Conservation (phyloP, 2,797 vertebrate species). For the Lagocephalus sceleratus region DNA sequence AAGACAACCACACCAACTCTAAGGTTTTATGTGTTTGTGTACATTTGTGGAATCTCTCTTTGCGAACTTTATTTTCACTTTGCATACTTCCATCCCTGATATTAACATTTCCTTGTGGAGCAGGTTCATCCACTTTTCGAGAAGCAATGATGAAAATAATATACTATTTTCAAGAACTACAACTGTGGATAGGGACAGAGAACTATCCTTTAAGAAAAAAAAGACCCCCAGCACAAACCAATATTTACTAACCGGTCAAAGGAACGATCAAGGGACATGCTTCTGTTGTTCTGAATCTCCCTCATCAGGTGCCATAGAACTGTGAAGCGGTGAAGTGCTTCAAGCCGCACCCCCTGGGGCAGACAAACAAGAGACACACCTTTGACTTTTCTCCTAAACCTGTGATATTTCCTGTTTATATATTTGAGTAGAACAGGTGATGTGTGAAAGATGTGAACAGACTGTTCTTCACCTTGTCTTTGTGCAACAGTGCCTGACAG, state of each 20-base stretch:
- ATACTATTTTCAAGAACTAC: background rate
- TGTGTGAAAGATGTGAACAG: background rate
- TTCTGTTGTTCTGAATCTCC: conserved; percentile 88
- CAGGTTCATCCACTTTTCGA: conserved; percentile 5
- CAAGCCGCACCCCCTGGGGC: conserved; percentile 77
- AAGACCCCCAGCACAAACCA: too few relatives aligned
- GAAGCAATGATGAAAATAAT: background rate
- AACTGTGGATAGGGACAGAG: background rate
- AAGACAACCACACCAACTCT: too few relatives aligned
- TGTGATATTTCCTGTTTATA: background rate
- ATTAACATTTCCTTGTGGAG: background rate
- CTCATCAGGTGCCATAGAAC: conserved; percentile 97
- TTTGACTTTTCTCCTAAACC: conserved; percentile 9
- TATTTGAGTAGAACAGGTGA: background rate
- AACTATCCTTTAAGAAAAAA: too few relatives aligned
- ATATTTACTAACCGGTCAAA: conserved; percentile 87
- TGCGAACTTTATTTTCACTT: background rate
- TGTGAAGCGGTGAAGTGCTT: conserved; percentile 92
- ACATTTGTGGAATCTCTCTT: background rate
- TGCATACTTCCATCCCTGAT: background rate
- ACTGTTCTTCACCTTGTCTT: conserved; percentile 81
- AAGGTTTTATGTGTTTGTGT: conserved; percentile 1
- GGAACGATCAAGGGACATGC: conserved; percentile 87
- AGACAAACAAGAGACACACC: conserved; percentile 26
- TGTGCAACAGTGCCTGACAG: conserved; percentile 86